These are phyloP conservation scores for Scleropages formosus DNA, from an alignment of 2,797 vertebrate genomes.

Conservation along the genomic window DNA sequence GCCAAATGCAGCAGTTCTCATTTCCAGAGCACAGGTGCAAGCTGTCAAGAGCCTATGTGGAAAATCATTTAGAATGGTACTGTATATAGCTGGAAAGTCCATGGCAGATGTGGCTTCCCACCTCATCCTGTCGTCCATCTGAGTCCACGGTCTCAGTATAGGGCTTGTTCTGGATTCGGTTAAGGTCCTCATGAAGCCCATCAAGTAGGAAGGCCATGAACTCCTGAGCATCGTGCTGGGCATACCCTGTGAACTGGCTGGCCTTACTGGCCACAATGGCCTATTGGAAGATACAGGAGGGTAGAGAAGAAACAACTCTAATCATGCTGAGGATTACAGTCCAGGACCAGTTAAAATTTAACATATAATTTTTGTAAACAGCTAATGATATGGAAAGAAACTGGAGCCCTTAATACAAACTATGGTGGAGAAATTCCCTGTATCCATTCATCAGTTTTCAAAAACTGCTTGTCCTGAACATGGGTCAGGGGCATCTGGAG, in stretches of 20 bases:
- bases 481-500: no score
- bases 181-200: conserved; percentile 94
- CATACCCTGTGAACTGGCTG: conserved; percentile 97
- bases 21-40: background rate
- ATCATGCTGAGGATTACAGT: background rate
- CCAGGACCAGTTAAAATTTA: no score
- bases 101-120: conserved; percentile 33
- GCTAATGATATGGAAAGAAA: no score
- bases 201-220: conserved; percentile 98
- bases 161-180: conserved; percentile 96
- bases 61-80: background rate
- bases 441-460: no score
- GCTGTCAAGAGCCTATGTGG: no score
- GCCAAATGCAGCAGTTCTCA: background rate
- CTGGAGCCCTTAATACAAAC: no score
- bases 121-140: conserved; percentile 81
- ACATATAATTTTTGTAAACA: no score
- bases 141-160: conserved; percentile 89
- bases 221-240: conserved; percentile 97
- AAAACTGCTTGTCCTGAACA: no score
- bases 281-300: conserved; percentile 53
- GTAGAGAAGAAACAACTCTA: background rate
- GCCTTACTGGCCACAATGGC: conserved; percentile 97
- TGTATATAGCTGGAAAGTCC: background rate
- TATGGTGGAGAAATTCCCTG: no score